Evolutionary conservation across 1,140 invertebrate species (phyloP), one percentile per base, ranked within the genome.

Genomic region (Procambarus clarkii): DNA sequence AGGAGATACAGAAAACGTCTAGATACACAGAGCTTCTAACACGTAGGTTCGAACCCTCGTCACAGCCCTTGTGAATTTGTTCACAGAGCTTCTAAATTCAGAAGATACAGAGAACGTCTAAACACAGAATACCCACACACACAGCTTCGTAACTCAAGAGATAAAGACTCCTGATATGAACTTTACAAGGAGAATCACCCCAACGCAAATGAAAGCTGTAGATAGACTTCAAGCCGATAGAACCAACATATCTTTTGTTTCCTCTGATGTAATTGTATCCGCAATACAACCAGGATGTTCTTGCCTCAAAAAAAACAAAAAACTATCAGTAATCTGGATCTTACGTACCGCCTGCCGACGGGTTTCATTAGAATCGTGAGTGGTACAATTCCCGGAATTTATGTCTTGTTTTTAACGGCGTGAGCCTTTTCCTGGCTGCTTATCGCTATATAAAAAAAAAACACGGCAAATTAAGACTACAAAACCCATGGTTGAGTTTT

Each of bases 251-350:
- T 9, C 69, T 74, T 74, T 74, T 74, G 69, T 74, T 74, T 74
- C 69, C n/a, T n/a, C 24, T 74, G 69, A 74, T 74, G 24, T 74
- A 74, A 74, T 74, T 74, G 69, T 74, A 74, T 74, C 69, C 69
- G 69, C 69, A 74, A 34, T n/a, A 34, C 69, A 74, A 74, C 69
- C 69, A 74, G 69, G 69, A 74, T 74, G 69, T 34, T 74, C 69
- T 34, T 9, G 69, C 2, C 60, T 18, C 3, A 13, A 34, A 24
- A 74, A 74, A 74, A 11, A 34, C 11, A 34, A 4, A 2, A 34
- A 34, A 34, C 34, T 34, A 34, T 34, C 3, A 21, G 64, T 11
- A 9, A 7, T 58, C 8, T 11, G 50, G 50, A 54, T 54, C 13
- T 13, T 54, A 13, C 34, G 50, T 9, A 13, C 50, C 50, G 50